Evolutionary conservation across 2,888 invertebrate genomes (phyloP).

Genomic region (Lycocerus yunnanus): DNA sequence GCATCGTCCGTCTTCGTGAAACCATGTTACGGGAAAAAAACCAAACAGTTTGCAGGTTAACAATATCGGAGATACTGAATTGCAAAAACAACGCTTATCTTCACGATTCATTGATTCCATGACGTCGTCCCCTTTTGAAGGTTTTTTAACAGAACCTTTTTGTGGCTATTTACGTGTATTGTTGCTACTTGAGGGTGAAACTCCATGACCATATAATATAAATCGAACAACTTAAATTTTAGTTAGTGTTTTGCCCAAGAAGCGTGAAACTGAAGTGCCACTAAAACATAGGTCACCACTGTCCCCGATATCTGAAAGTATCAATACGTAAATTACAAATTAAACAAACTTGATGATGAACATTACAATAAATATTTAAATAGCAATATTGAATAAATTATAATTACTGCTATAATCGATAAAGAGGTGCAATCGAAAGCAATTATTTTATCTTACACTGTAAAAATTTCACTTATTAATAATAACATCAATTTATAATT

Average conservation of each 20-base stretch:
- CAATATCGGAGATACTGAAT: conserved; percentile 40
- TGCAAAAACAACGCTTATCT: conserved; percentile 46
- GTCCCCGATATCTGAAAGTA: conserved; percentile 34
- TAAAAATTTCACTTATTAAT: too few relatives aligned
- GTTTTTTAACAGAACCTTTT: conserved; percentile 7
- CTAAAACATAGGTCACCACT: conserved; percentile 35
- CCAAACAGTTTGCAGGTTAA: conserved; percentile 44
- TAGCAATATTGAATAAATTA: background rate
- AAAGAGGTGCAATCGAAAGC: background rate
- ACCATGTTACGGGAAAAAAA: conserved; percentile 45
- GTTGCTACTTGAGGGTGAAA: conserved; percentile 9
- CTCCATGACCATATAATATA: conserved; percentile 11
- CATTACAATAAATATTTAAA: background rate
- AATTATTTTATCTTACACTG: too few relatives aligned
- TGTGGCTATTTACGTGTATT: conserved; percentile 9
- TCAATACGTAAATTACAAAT: background rate
- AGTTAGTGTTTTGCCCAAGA: conserved; percentile 29
- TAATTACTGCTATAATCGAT: background rate
- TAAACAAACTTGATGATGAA: background rate
- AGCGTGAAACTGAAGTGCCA: conserved; percentile 36
- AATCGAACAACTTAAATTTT: background rate
- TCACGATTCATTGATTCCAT: background rate
- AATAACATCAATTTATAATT: too few relatives aligned
- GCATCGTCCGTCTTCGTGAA: conserved; percentile 44
- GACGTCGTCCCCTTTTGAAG: background rate